phyloP scores from a whole-genome alignment of 2,797 vertebrate species.

The Enteromius afrohamiltoni region DNA sequence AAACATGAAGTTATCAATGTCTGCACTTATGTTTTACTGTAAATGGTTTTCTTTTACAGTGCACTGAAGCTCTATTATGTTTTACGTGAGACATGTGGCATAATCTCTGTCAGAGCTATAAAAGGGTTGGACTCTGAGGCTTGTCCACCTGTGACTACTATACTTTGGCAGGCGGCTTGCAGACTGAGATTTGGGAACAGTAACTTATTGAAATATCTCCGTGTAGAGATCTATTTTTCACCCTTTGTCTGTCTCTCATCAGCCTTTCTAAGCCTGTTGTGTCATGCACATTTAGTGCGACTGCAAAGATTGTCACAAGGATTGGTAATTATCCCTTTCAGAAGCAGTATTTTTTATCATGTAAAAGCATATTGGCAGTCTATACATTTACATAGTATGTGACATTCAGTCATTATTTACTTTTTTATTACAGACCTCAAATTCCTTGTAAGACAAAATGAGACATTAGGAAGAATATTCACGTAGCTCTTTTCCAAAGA shows the following conservation, averaged over 20 bases:
- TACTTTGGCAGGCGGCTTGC: neutral
- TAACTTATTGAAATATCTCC: conserved; percentile 10
- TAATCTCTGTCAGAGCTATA: conserved; percentile 1
- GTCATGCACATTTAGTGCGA: neutral
- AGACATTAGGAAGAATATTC: neutral
- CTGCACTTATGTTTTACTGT: neutral
- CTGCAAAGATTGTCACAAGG: neutral
- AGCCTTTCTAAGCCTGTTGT: neutral
- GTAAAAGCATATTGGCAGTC: neutral
- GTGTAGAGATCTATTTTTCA: neutral
- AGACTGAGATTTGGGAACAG: neutral
- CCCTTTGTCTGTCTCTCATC: conserved; percentile 43
- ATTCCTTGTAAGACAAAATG: neutral
- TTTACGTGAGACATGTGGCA: neutral
- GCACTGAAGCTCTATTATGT: neutral
- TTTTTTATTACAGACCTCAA: neutral
- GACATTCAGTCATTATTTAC: neutral
- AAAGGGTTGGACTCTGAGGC: neutral
- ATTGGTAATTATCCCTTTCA: neutral
- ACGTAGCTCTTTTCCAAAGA: neutral
- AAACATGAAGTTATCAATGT: neutral
- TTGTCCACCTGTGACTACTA: neutral
- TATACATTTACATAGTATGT: neutral
- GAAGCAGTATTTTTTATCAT: neutral
- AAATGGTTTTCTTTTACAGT: neutral